Percentiles rank a stretch among this genome's conserved stretches.
Conservation (phyloP, 2,888 invertebrate species). For the Lepidocyrtoides sp. region DNA sequence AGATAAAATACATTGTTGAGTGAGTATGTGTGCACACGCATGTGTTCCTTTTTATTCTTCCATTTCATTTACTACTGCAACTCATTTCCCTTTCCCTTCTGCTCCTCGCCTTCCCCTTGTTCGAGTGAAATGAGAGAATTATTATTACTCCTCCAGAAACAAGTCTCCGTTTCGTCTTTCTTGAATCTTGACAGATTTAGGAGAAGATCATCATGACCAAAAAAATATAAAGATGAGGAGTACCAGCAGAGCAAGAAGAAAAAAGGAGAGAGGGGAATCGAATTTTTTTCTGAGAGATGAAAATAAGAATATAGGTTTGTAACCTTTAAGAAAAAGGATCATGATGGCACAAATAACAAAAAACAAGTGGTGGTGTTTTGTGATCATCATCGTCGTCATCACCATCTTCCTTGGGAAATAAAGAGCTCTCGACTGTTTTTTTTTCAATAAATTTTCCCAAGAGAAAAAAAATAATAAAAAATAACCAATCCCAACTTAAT, state of each 20-base stretch:
- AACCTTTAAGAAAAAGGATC: background rate
- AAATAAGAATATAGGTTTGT: background rate
- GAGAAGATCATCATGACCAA: background rate
- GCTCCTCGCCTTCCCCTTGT: background rate
- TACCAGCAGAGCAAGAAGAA: background rate
- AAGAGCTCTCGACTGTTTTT: background rate
- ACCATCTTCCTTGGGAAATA: no score
- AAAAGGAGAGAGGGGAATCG: conserved; percentile 9
- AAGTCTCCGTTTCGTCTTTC: conserved; percentile 61
- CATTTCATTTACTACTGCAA: conserved; percentile 31
- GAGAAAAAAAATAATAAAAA: background rate
- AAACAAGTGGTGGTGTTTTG: background rate
- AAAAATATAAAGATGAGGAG: background rate
- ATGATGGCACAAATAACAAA: background rate
- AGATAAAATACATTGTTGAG: no score
- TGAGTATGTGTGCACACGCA: background rate
- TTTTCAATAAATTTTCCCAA: conserved; percentile 9
- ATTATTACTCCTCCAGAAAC: conserved; percentile 3
- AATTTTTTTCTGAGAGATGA: background rate
- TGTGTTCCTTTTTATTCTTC: background rate
- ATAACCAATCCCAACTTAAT: background rate
- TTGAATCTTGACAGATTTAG: conserved; percentile 63
- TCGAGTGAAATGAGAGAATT: conserved; percentile 44
- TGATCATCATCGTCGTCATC: no score
- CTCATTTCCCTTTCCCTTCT: background rate